Evolutionary conservation across 2,797 vertebrate species (phyloP).

Genomic region (Xenops minutus): DNA sequence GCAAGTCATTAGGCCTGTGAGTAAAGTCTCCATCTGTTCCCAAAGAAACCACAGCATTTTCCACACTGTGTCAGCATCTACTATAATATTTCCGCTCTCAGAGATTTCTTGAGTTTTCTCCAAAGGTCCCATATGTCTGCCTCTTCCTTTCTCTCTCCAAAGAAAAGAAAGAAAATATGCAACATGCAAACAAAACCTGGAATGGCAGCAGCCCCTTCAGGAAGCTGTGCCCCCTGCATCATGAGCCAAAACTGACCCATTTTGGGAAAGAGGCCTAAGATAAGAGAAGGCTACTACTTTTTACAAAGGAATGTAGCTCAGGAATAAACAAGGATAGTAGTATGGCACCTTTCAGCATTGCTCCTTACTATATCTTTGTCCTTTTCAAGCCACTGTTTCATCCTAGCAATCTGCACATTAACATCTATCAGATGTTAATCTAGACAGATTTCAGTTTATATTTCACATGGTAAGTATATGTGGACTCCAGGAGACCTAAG

Average conservation of each 20-base stretch:
- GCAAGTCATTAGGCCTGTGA: slow-evolving; percentile 51
- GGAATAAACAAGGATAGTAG: background rate
- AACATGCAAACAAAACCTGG: slow-evolving; percentile 9
- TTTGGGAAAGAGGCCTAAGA: slow-evolving; percentile 14
- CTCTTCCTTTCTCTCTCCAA: slow-evolving; percentile 21
- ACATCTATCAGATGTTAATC: background rate
- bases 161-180: slow-evolving; percentile 36
- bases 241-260: slow-evolving; percentile 7
- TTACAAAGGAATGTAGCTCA: background rate
- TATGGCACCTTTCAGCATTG: background rate
- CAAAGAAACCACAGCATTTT: slow-evolving; percentile 71
- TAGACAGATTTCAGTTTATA: background rate
- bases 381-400: background rate
- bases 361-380: background rate
- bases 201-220: slow-evolving; percentile 12
- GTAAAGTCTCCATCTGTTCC: slow-evolving; percentile 72
- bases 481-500: background rate
- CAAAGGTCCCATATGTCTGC: slow-evolving; percentile 49
- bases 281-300: background rate
- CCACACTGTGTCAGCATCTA: slow-evolving; percentile 58
- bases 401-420: background rate
- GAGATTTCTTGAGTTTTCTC: slow-evolving; percentile 59
- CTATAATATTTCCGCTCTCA: slow-evolving; percentile 51
- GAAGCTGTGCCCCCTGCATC: background rate
- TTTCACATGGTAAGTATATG: background rate